Conservation (phyloP, 2,797 vertebrate species). For the Dipus sagitta region DNA sequence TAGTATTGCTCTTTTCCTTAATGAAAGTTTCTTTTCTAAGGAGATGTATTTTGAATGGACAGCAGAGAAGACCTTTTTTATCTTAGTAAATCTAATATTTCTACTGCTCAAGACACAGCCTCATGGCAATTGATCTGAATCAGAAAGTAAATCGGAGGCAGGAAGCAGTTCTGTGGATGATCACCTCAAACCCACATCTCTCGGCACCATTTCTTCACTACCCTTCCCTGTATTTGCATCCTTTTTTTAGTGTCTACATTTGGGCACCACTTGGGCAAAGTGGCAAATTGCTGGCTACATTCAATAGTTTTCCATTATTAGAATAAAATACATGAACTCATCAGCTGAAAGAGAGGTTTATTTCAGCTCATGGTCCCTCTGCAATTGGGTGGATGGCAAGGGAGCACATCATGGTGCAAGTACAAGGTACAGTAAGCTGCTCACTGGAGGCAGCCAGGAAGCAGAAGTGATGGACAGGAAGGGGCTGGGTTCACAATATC, state of each 20-base stretch:
- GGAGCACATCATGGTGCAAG: too few species aligned
- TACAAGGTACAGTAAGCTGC: neutral
- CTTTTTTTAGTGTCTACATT: neutral
- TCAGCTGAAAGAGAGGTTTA: neutral
- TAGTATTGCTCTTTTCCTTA: neutral
- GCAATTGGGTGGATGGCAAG: neutral
- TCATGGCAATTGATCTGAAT: constrained; percentile 5
- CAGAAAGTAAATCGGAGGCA: neutral
- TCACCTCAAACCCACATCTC: neutral
- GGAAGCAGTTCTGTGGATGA: neutral
- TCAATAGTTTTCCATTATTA: neutral
- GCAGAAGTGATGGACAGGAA: neutral
- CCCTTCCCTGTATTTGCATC: neutral
- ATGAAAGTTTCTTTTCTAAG: constrained; percentile 24
- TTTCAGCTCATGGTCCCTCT: neutral
- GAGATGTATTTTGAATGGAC: neutral
- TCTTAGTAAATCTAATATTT: neutral
- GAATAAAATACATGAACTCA: neutral
- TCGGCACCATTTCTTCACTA: neutral
- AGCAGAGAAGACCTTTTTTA: neutral
- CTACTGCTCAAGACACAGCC: neutral
- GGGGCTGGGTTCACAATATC: neutral
- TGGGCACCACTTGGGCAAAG: neutral
- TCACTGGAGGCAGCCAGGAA: neutral
- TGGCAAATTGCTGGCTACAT: neutral